Conservation (phyloP, 2,113 vertebrate genomes). For the Sceloporus undulatus region DNA sequence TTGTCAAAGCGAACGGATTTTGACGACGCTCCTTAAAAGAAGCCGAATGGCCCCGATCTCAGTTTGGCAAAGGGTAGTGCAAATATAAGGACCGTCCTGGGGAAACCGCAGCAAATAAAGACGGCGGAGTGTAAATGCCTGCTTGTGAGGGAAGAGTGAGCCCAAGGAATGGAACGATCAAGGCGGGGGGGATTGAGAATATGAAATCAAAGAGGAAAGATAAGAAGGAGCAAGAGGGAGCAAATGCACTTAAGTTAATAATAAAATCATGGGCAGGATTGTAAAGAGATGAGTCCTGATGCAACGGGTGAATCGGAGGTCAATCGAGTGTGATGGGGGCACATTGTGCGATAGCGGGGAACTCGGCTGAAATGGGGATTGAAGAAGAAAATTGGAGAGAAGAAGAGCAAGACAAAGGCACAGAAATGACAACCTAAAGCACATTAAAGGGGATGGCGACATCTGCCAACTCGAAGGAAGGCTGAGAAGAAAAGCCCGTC, state of each 20-base stretch:
- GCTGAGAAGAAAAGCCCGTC: background rate
- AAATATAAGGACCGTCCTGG: background rate
- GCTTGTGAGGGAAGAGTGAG: background rate
- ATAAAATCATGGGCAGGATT: constrained; percentile 25
- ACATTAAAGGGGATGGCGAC: background rate
- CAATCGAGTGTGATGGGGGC: background rate
- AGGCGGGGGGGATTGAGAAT: background rate
- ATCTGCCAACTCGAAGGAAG: too few relatives aligned
- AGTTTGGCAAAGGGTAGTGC: background rate
- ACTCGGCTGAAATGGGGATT: background rate
- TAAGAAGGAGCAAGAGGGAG: constrained; percentile 1
- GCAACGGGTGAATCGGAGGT: constrained; percentile 18
- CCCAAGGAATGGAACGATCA: background rate
- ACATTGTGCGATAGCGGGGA: background rate
- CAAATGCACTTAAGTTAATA: constrained; percentile 25
- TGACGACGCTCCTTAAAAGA: background rate
- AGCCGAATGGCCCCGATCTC: background rate
- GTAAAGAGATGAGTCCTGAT: constrained; percentile 8
- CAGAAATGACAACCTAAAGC: background rate
- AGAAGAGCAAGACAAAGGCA: background rate
- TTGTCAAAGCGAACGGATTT: background rate
- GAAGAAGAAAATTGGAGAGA: background rate
- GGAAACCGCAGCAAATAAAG: background rate
- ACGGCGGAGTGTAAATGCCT: too few relatives aligned
- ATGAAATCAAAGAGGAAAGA: constrained; percentile 9